Evolutionary conservation across 1,140 invertebrate genomes (phyloP), one percentile per base, ranked within the genome.

Genomic region (Scaptomyza pallida): DNA sequence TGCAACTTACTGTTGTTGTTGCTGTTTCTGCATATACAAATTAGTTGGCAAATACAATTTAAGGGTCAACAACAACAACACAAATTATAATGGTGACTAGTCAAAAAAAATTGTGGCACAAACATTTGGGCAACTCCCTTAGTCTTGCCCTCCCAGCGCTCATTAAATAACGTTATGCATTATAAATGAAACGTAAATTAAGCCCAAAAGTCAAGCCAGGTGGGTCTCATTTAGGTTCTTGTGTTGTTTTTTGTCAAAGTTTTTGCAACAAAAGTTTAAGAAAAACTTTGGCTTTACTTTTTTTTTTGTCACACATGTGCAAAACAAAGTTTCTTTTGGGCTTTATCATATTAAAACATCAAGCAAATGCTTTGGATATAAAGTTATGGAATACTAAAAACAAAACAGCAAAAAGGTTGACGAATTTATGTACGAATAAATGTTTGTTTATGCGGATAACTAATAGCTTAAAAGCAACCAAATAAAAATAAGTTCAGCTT

Each of bases 21-120:
- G 62, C 62, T 74, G 67, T 76, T 23, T 23, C 5, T 1, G 21
- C 21, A 82, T 65, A 78, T 65, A 78, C 79, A 81, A 81, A 81
- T 82, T 81, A 81, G 78, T 64, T 61, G 70, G 74, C 74, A 81
- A 81, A 81, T 81, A 82, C 82, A 62, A 74, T 74, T 55, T 59
- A 54, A 71, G 79, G 75, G 79, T 83, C 75, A 83, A 78, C 41
- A 17, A 51, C 12, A 45, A 45, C 16, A 50, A 45, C 26, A 45
- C 23, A 26, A 26, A 64, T 40, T 47, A 45, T 61, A 45, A 52
- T 47, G 48, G 30, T 30, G 16, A 21, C 57, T 47, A 5, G 19
- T 16, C 33, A n/a, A 21, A 30, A 60, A n/a, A 21, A 30, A 60
- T 60, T 50, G 57, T 30, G 12, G 52, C 30, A 41, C 35, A 33